Percentiles rank a stretch among this genome's conserved stretches.
phyloP scores from a whole-genome alignment of 2,797 vertebrate species.

The Megaceryle alcyon region DNA sequence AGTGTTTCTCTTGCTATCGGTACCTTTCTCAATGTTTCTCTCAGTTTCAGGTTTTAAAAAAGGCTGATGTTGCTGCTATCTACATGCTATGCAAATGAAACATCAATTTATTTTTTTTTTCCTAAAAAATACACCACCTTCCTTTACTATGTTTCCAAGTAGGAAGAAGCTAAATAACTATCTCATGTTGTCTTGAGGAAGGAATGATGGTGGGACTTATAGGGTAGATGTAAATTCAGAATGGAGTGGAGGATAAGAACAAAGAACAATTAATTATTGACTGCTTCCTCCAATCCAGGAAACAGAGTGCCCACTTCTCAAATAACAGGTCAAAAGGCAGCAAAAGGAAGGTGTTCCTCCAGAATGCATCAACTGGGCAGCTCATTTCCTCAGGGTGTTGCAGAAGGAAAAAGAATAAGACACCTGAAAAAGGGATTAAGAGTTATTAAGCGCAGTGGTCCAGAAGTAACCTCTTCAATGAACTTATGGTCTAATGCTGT shows the following conservation, averaged over 20 bases:
- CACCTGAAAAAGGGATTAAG: not conserved
- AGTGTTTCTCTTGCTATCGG: not conserved
- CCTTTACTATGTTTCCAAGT: not conserved
- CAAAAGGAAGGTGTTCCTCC: not conserved
- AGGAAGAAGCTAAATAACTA: not conserved
- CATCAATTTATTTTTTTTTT: not conserved
- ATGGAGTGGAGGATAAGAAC: not conserved
- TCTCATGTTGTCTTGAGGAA: not conserved
- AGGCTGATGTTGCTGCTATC: not conserved
- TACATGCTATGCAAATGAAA: conserved; percentile 29
- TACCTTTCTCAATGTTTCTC: not conserved
- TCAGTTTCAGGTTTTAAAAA: conserved; percentile 14
- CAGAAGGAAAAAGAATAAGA: not conserved
- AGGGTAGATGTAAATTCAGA: not conserved
- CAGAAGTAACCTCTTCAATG: not conserved
- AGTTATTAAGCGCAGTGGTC: not conserved
- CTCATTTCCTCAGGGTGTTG: not conserved
- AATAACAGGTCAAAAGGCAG: not conserved
- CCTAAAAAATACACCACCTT: not conserved
- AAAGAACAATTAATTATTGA: not conserved
- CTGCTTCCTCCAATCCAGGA: not conserved
- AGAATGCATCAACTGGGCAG: not conserved
- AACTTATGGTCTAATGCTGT: not conserved
- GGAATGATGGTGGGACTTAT: not conserved
- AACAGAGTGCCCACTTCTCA: not conserved